Evolutionary conservation across 2,113 vertebrate genomes (phyloP).

Genomic region (Equus przewalskii): DNA sequence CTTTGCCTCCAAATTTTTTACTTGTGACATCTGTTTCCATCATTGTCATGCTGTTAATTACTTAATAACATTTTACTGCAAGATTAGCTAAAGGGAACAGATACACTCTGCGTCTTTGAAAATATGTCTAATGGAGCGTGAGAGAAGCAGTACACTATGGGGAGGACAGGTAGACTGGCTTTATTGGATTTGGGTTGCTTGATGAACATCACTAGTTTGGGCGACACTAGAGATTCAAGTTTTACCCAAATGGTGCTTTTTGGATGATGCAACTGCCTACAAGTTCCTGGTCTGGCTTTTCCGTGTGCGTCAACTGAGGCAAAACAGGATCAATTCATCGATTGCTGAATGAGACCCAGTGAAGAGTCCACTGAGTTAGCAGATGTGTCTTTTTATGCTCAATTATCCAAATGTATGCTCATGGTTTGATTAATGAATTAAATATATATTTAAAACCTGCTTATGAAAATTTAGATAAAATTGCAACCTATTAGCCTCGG

Average conservation of each 20-base stretch:
- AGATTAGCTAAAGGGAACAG: slow-evolving; percentile 75
- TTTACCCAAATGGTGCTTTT: slow-evolving; percentile 44
- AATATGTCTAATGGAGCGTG: slow-evolving; percentile 49
- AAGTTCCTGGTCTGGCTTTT: slow-evolving; percentile 26
- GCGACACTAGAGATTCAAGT: background rate
- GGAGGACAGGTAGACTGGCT: background rate
- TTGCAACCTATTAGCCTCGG: background rate
- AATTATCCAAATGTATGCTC: background rate
- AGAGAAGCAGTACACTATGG: background rate
- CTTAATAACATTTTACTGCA: slow-evolving; percentile 75
- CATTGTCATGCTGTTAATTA: slow-evolving; percentile 77
- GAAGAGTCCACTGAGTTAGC: slow-evolving; percentile 21
- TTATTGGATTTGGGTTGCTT: slow-evolving; percentile 40
- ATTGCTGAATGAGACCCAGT: slow-evolving; percentile 49
- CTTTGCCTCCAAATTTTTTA: slow-evolving; percentile 60
- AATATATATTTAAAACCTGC: background rate
- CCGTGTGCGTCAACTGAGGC: slow-evolving; percentile 3
- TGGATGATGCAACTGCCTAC: background rate
- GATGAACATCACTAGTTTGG: background rate
- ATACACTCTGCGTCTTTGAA: slow-evolving; percentile 50
- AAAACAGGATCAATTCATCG: slow-evolving; percentile 38
- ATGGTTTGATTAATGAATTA: background rate
- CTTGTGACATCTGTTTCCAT: slow-evolving; percentile 74
- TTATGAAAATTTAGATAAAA: slow-evolving; percentile 38
- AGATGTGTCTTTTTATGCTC: slow-evolving; percentile 48